Percentiles rank a stretch among this genome's conserved stretches.
Conservation (phyloP, 2,113 vertebrate genomes). For the Numida meleagris region DNA sequence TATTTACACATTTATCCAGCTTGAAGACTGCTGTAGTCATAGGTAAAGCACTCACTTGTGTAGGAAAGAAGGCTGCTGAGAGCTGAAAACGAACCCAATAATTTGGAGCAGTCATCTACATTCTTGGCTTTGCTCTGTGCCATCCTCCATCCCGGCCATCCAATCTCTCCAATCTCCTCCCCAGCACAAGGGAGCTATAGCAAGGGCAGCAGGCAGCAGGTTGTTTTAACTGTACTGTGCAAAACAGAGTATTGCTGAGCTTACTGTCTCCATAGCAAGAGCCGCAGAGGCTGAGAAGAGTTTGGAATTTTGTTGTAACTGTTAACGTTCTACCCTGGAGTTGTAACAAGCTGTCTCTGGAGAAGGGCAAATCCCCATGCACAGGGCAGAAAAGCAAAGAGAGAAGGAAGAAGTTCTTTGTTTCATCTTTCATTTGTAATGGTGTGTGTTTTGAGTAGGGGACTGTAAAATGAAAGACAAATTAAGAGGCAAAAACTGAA, state of each 20-base stretch:
- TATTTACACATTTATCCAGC: conserved; percentile 3
- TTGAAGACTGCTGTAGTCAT: neutral
- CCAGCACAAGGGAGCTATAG: neutral
- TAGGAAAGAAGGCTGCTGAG: neutral
- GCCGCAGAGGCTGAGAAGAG: neutral
- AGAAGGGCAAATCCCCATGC: neutral
- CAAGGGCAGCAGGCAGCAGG: neutral
- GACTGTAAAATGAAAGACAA: neutral
- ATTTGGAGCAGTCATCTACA: rapidly evolving
- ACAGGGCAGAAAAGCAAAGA: neutral
- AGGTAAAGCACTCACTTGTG: neutral
- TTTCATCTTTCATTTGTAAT: neutral
- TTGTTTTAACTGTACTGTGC: neutral
- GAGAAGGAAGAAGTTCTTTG: rapidly evolving
- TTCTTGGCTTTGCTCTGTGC: neutral
- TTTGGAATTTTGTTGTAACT: neutral
- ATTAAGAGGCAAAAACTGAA: neutral
- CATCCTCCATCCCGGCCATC: neutral
- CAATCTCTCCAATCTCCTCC: neutral
- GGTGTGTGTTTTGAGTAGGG: neutral
- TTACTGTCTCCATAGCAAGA: neutral
- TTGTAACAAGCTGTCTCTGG: neutral
- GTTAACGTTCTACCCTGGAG: neutral
- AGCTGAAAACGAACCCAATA: rapidly evolving
- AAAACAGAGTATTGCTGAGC: neutral